Conservation (phyloP, 2,113 vertebrate genomes). For the Lepus europaeus region DNA sequence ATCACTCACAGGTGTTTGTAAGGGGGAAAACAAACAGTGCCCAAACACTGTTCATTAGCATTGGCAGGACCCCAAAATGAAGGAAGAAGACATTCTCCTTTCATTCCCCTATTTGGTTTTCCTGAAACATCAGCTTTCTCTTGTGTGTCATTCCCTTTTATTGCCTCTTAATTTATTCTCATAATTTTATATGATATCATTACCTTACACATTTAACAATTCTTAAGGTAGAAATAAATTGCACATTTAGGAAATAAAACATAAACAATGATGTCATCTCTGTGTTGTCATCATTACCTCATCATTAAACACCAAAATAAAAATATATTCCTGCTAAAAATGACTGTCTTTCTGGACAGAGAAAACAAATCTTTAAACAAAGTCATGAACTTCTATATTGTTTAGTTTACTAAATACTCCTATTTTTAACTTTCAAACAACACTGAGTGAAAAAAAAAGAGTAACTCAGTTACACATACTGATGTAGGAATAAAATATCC, state of each 20-base stretch:
- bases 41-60: neutral
- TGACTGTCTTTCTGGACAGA: neutral
- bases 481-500: neutral
- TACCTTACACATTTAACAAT: neutral
- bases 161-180: neutral
- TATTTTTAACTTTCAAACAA: neutral
- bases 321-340: neutral
- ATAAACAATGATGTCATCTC: neutral
- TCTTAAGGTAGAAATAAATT: neutral
- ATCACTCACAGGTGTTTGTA: too few species aligned
- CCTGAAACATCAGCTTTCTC: neutral
- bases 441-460: neutral
- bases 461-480: neutral
- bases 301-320: neutral
- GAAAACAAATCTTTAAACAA: neutral
- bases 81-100: neutral
- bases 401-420: neutral
- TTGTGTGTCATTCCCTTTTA: neutral
- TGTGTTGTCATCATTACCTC: neutral
- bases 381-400: neutral
- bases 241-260: neutral
- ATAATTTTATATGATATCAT: neutral
- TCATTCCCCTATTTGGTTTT: accelerated
- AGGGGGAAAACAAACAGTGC: neutral
- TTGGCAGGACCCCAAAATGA: neutral